Evolutionary conservation across 2,113 vertebrate genomes (phyloP).

Genomic region (Marmota monax): DNA sequence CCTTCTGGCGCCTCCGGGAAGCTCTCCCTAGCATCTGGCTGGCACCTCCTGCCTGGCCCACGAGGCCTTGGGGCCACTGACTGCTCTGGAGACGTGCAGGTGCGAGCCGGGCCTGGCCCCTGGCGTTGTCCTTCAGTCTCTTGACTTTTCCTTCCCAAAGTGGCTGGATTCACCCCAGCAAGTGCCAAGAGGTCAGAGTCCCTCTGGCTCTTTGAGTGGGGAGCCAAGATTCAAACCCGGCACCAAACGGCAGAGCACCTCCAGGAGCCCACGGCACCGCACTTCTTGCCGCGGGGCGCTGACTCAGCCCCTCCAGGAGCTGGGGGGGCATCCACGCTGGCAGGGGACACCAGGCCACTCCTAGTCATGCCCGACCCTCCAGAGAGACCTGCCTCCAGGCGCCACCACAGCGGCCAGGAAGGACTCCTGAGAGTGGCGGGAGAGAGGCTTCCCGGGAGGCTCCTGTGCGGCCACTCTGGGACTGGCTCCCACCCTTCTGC

Average conservation of each 20-base stretch:
- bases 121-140: neutral
- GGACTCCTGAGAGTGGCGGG: no score
- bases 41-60: neutral
- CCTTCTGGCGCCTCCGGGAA: neutral
- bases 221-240: neutral
- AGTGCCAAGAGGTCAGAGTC: no score
- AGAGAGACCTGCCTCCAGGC: neutral
- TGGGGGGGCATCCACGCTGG: neutral
- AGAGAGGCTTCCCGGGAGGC: neutral
- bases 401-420: neutral
- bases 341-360: no score
- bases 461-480: neutral
- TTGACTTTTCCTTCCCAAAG: neutral
- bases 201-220: neutral
- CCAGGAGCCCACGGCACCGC: no score
- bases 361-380: neutral
- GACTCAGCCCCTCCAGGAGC: neutral
- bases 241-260: accelerated
- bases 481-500: accelerated
- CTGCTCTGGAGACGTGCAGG: neutral
- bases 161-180: neutral
- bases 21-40: no score
- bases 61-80: no score
- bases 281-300: no score
- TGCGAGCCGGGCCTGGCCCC: neutral